These are phyloP conservation scores for Grammomys dolichurus DNA, from an alignment of 2,113 vertebrate species.

Conservation along the genomic window DNA sequence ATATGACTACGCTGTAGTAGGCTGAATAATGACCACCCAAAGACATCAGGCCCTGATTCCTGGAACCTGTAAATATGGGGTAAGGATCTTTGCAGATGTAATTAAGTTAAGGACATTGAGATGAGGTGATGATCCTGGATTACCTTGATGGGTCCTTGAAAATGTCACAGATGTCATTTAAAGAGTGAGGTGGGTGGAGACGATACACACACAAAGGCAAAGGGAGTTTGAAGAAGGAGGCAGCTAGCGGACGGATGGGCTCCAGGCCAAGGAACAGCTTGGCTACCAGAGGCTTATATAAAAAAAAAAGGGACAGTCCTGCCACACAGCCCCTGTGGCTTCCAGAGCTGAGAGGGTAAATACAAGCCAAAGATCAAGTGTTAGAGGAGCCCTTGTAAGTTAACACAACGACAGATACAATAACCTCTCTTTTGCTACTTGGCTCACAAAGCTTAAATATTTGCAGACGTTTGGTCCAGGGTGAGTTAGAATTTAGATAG, in stretches of 20 bases:
- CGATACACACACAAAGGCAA: neutral
- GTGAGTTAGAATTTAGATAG: conserved; percentile 15
- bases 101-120: neutral
- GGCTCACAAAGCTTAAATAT: neutral
- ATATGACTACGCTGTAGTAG: neutral
- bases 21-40: neutral
- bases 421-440: neutral
- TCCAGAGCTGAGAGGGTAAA: neutral
- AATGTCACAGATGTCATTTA: neutral
- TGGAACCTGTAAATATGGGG: neutral
- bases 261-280: no score
- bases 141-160: neutral
- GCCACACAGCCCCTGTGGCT: neutral
- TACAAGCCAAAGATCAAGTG: neutral
- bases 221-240: neutral
- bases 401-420: neutral
- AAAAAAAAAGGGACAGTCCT: neutral
- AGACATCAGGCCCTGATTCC: neutral
- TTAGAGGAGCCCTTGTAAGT: neutral
- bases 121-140: neutral
- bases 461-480: neutral
- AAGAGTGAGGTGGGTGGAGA: neutral
- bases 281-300: neutral
- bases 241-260: neutral
- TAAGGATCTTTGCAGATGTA: neutral